Percentiles rank a stretch among this genome's conserved stretches.
Evolutionary conservation across 1,140 invertebrate species (phyloP).

Genomic region (Pristionchus pacificus): DNA sequence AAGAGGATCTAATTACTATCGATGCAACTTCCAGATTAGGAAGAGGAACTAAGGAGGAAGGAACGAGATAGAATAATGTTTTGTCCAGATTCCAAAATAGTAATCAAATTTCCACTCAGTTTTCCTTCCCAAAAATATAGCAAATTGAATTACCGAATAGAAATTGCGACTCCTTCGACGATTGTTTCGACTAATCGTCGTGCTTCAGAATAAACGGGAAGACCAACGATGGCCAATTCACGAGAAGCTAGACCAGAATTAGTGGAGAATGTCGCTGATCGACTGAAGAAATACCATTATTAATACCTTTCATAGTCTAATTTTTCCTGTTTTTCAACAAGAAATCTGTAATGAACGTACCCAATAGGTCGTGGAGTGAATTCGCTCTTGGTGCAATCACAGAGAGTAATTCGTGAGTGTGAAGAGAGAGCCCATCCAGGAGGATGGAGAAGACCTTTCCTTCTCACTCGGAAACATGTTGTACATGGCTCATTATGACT

Average conservation of each 20-base stretch:
- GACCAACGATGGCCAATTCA: constrained; percentile 44
- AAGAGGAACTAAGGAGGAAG: no score
- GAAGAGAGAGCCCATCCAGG: constrained; percentile 37
- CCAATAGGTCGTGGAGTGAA: neutral
- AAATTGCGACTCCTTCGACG: constrained; percentile 54
- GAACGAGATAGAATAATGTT: no score
- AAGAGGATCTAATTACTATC: no score
- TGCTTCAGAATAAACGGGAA: constrained; percentile 52
- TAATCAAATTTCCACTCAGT: neutral
- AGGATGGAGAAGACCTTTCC: constrained; percentile 29
- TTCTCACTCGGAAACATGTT: constrained; percentile 42
- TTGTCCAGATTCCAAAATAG: neutral
- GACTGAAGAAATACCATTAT: neutral
- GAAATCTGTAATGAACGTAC: neutral
- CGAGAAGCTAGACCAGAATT: constrained; percentile 28
- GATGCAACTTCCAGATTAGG: no score
- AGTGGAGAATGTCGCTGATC: neutral
- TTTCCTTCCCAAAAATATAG: neutral
- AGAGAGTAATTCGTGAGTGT: constrained; percentile 2
- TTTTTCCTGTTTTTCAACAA: neutral
- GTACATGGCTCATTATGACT: constrained; percentile 23
- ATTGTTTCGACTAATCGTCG: constrained; percentile 46
- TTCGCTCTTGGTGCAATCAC: no score
- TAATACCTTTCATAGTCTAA: neutral
- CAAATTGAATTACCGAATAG: constrained; percentile 36